Percentiles rank a stretch among this genome's conserved stretches.
phyloP scores from a whole-genome alignment of 2,113 vertebrate species.

The Podocnemis expansa region DNA sequence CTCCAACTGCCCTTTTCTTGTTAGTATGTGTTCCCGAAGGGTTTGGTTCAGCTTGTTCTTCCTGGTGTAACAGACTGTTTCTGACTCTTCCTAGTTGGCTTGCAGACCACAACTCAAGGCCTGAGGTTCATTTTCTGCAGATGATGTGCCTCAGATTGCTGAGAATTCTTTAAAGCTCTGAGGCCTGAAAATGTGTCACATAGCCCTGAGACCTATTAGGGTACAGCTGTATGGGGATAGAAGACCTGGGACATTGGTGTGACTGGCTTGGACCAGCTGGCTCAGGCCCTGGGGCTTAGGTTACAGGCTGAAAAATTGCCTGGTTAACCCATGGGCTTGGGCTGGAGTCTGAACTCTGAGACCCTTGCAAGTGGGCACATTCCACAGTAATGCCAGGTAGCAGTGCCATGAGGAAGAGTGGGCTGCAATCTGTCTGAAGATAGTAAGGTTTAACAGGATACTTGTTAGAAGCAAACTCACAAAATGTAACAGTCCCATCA shows the following conservation, averaged over 20 bases:
- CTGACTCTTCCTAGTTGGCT: neutral
- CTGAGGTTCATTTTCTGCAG: neutral
- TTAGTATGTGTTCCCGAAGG: neutral
- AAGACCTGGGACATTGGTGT: neutral
- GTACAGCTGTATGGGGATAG: neutral
- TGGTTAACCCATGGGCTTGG: neutral
- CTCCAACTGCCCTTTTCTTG: neutral
- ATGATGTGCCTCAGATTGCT: neutral
- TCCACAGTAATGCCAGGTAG: neutral
- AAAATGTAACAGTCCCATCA: neutral
- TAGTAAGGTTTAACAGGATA: neutral
- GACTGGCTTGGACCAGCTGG: neutral
- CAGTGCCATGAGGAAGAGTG: neutral
- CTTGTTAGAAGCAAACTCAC: neutral
- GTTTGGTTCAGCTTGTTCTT: neutral
- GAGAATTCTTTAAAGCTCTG: neutral
- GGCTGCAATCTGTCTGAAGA: neutral
- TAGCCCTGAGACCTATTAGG: neutral
- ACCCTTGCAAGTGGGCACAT: neutral
- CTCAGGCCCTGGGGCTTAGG: neutral
- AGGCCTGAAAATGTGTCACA: fast-evolving
- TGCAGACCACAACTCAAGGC: fast-evolving
- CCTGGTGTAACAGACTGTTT: neutral
- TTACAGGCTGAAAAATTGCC: neutral
- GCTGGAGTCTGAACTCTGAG: neutral